Evolutionary conservation across 2,113 vertebrate species (phyloP).

Genomic region (Tylochromis polylepis): DNA sequence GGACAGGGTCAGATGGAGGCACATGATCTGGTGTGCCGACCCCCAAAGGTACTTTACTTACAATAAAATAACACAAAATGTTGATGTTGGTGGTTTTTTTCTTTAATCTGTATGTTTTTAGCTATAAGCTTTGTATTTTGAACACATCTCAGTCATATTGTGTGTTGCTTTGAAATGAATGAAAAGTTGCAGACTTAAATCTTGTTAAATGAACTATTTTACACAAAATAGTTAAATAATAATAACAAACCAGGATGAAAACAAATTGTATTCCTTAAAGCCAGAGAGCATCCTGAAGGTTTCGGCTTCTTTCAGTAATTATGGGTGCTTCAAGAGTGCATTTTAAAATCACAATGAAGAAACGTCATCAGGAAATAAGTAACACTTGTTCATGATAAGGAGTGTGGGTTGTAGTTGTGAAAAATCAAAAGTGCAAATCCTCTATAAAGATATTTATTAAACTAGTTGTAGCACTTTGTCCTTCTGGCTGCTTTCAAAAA

Average conservation of each 20-base stretch:
- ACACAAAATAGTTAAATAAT: background rate
- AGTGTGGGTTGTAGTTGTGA: too few relatives aligned
- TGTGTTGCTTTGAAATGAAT: background rate
- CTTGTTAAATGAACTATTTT: background rate
- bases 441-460: too few relatives aligned
- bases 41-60: background rate
- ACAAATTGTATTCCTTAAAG: background rate
- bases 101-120: background rate
- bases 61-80: background rate
- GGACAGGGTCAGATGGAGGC: background rate
- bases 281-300: background rate
- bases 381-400: too few relatives aligned
- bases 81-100: background rate
- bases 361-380: too few relatives aligned
- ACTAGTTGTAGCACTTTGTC: too few relatives aligned
- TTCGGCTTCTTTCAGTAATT: too few relatives aligned
- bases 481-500: too few relatives aligned
- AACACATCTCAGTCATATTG: background rate
- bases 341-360: too few relatives aligned
- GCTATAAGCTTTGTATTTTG: background rate
- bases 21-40: background rate
- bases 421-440: too few relatives aligned
- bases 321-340: too few relatives aligned
- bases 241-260: background rate
- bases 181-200: background rate